Evolutionary conservation across 1,140 invertebrate genomes (phyloP).

Genomic region (Scaptomyza graminum): DNA sequence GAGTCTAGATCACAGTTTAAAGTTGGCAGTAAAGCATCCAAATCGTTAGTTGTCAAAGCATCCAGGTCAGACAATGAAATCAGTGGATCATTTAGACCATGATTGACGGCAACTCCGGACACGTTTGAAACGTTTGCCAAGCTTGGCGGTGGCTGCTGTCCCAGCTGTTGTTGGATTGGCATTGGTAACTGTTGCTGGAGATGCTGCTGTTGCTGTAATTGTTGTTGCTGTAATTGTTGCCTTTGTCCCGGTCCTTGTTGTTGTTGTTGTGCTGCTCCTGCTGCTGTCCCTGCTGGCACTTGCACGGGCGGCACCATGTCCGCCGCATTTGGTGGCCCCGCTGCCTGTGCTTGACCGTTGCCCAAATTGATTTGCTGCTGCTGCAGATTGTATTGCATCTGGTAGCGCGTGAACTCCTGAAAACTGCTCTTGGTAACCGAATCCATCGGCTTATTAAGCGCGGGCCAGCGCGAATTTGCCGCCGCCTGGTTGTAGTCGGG

Average conservation of each 20-base stretch:
- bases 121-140: slow-evolving; percentile 23
- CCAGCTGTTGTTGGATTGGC: slow-evolving; percentile 6
- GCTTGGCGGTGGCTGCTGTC: slow-evolving; percentile 14
- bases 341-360: slow-evolving; percentile 39
- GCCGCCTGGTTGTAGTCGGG: slow-evolving; percentile 84
- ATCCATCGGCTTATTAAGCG: slow-evolving; percentile 85
- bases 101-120: slow-evolving; percentile 16
- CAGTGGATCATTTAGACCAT: slow-evolving; percentile 63
- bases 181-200: slow-evolving; percentile 39
- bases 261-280: slow-evolving; percentile 26
- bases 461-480: slow-evolving; percentile 84
- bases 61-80: slow-evolving; percentile 83
- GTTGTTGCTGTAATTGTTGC: slow-evolving; percentile 33
- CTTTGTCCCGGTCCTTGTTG: slow-evolving; percentile 24
- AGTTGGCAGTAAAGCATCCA: slow-evolving; percentile 87
- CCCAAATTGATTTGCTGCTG: slow-evolving; percentile 83
- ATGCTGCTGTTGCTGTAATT: slow-evolving; percentile 28
- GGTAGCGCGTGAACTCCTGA: slow-evolving; percentile 86
- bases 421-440: slow-evolving; percentile 86
- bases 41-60: slow-evolving; percentile 85
- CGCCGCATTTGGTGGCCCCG: slow-evolving; percentile 16
- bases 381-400: slow-evolving; percentile 86
- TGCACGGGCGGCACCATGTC: slow-evolving; percentile 23
- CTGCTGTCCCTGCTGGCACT: slow-evolving; percentile 2
- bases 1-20: slow-evolving; percentile 85